Base-by-base conservation (phyloP, 2,797 vertebrate species). In the Onychomys arenicola region DNA sequence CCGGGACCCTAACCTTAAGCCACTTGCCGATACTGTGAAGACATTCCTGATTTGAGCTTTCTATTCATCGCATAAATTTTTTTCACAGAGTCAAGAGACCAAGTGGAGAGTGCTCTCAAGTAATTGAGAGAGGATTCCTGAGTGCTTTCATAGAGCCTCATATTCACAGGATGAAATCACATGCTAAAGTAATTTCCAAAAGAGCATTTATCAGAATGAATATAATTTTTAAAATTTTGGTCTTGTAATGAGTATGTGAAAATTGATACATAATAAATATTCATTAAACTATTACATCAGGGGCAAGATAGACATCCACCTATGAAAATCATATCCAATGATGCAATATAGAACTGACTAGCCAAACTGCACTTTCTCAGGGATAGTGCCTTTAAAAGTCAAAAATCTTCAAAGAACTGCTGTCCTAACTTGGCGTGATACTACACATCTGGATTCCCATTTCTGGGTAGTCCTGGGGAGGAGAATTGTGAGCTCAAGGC, bases 1-100 rank as follows among this genome's bases (percentile, higher is more conserved):
- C 90, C 98, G 93, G 94, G 84, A 65, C 93, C 89, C 95, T 98
- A 95, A 98, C 93, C 98, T 98, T 94, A 97, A 97, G 97, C 97
- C 96, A 97, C 92, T 96, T 94, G 96, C 93, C 96, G 90, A 78
- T 95, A 95, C 87, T 97, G 93, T 93, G 94, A 97, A 95, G 92
- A 14, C 87, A 97, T 96, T 97, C 84, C 87, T 96, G 97, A 94
- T n/a, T 40, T 43, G 52, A 97, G 86, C 92, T 52, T 46, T 84
- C 34, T 61, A 84, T 90, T 95, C 94, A 95, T 52, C 90, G 73
- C 1, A 97, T 96, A 95, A 87, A 89, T 87, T 97, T 96, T 78
- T 32, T 83, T 93, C 69, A 23, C 2, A 67, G 81, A 88, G 92
- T 96, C 95, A 96, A 73, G 97, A 97, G 97, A 97, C 73, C 90